Evolutionary conservation across 2,797 vertebrate genomes (phyloP).

Genomic region (Amblyraja radiata): DNA sequence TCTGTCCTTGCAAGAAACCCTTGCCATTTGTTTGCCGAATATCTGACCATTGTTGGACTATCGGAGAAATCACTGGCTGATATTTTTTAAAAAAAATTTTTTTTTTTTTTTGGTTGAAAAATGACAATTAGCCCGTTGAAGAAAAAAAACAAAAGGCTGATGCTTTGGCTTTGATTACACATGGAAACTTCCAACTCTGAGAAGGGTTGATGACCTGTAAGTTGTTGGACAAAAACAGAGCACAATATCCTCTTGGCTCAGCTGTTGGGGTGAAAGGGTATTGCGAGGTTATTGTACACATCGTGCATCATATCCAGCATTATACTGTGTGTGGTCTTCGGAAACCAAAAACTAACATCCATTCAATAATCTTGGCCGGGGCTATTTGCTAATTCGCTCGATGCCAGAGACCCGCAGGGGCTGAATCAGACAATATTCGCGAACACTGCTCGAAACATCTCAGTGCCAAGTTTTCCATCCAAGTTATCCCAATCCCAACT

Average conservation of each 20-base stretch:
- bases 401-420: background rate
- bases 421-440: background rate
- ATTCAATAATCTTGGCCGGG: constrained; percentile 15
- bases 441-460: background rate
- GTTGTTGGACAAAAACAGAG: constrained; percentile 18
- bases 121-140: background rate
- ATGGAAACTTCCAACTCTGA: background rate
- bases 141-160: background rate
- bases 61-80: background rate
- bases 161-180: constrained; percentile 3
- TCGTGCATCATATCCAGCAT: constrained; percentile 29
- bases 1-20: background rate
- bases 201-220: constrained; percentile 26
- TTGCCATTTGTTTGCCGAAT: background rate
- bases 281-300: constrained; percentile 33
- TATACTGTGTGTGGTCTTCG: constrained; percentile 34
- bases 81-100: too few relatives aligned
- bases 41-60: background rate
- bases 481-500: background rate
- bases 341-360: constrained; percentile 22
- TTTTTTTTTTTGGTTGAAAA: background rate
- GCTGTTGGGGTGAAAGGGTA: constrained; percentile 32
- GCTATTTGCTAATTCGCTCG: background rate
- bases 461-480: background rate
- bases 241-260: constrained; percentile 32